Percentiles rank a stretch among this genome's conserved stretches.
phyloP scores from a whole-genome alignment of 2,113 vertebrate species.

The Clarias batrachus region DNA sequence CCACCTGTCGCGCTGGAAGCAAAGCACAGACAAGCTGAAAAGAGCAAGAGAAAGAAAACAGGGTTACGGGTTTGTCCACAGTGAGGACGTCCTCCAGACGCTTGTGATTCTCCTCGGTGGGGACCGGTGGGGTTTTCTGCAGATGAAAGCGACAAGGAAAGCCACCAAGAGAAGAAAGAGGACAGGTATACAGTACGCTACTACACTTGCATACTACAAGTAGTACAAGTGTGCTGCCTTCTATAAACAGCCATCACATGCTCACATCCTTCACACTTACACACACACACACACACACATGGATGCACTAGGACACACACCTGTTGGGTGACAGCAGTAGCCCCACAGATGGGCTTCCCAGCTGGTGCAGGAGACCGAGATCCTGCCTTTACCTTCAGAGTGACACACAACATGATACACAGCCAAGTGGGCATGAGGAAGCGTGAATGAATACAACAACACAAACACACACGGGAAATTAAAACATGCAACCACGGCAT shows the following conservation, averaged over 20 bases:
- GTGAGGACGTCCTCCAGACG: slow-evolving; percentile 87
- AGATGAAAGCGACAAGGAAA: slow-evolving; percentile 68
- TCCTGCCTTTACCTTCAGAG: slow-evolving; percentile 64
- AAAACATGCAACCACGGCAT: background rate
- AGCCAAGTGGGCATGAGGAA: slow-evolving; percentile 3
- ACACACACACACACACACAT: background rate
- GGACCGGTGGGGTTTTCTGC: slow-evolving; percentile 75
- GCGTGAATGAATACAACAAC: background rate
- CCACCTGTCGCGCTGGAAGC: slow-evolving; percentile 7
- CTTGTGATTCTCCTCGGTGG: slow-evolving; percentile 81
- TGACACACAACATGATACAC: slow-evolving; percentile 32
- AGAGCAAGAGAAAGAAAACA: background rate
- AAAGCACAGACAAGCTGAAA: slow-evolving; percentile 13
- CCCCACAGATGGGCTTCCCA: slow-evolving; percentile 53
- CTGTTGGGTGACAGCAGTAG: slow-evolving; percentile 57
- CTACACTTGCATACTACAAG: background rate
- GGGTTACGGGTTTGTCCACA: slow-evolving; percentile 72
- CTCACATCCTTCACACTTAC: background rate
- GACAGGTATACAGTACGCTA: background rate
- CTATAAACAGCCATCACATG: background rate
- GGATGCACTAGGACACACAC: slow-evolving; percentile 55
- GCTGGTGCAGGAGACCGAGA: slow-evolving; percentile 52
- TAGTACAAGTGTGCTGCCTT: background rate
- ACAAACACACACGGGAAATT: slow-evolving; percentile 11
- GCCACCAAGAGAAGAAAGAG: slow-evolving; percentile 17